Base-by-base conservation (phyloP, 2,888 invertebrate species). In the Dorcus parallelipipedus region DNA sequence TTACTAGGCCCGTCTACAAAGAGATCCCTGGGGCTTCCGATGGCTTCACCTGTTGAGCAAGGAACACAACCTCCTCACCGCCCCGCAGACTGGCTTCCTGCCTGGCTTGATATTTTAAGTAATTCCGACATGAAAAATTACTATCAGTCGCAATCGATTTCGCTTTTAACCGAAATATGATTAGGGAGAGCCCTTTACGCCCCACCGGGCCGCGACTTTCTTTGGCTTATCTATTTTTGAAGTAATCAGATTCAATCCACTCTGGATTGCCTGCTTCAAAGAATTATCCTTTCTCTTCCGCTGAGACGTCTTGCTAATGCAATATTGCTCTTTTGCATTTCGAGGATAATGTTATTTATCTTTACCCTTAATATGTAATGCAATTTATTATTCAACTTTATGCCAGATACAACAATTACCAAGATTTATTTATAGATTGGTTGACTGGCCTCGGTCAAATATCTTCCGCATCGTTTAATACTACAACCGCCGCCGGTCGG, bases 1-100 rank as follows among this genome's bases (percentile, higher is more conserved):
- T 83, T 81, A 82, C 80, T 77, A 77, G 73, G 75, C 75, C 76
- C 76, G 78, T 76, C 75, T 72, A 72, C 76, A 81, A 83, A 83
- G 80, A 79, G 81, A 72, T 81, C 82, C 81, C 62, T 76, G 78
- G 79, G 74, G 67, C 70, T 64, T 69, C 71, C 71, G 74, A 71
- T 75, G 75, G 70, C 69, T 71, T 69, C 75, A 75, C 76, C 76
- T 75, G 76, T 75, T 75, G 76, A 75, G 69, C 68, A 66, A 60
- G 65, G 69, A 52, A 20, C 33, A 39, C 33, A 20, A 23, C 45
- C 17, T 20, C 45, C 20, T 20, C 7, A 49, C n/a, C 39, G 23
- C 17, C 10, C 3, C 20, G 20, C 50, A 38, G 33, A 17, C 47
- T 5, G 47, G 47, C 14, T 47, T 47, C 9, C 47, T 47, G 9